Evolutionary conservation across 2,888 invertebrate species (phyloP).

Genomic region (Microctonus aethiopoides): DNA sequence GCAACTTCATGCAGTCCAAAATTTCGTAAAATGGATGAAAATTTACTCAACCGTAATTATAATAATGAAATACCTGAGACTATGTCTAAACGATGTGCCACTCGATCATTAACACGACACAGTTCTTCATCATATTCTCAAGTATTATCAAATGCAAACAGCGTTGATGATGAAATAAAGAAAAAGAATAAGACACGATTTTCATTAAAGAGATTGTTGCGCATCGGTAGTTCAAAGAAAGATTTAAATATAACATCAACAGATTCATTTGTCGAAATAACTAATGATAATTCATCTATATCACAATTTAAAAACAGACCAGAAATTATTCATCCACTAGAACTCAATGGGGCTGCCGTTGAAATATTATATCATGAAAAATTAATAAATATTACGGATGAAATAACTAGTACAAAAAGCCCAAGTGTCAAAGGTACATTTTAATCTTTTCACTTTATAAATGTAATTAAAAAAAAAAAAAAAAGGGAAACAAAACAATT

Average conservation of each 20-base stretch:
- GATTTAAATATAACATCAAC: conserved; percentile 71
- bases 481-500: no score
- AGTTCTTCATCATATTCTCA: conserved; percentile 68
- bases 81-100: conserved; percentile 67
- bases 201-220: conserved; percentile 84
- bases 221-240: conserved; percentile 82
- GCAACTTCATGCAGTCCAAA: conserved; percentile 74
- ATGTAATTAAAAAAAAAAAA: no score
- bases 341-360: conserved; percentile 83
- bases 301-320: conserved; percentile 79
- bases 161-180: conserved; percentile 69
- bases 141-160: conserved; percentile 27
- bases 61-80: conserved; percentile 69
- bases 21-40: conserved; percentile 66
- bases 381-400: conserved; percentile 23
- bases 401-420: background rate
- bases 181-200: conserved; percentile 80
- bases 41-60: conserved; percentile 59
- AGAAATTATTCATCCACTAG: conserved; percentile 89
- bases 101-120: conserved; percentile 74
- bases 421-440: background rate
- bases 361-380: conserved; percentile 77
- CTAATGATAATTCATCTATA: conserved; percentile 68
- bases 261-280: conserved; percentile 40
- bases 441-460: background rate